A percentile compares a stretch with the other conserved stretches of the same genome.
Conservation (phyloP, 2,888 invertebrate species). For the Lasioglossum zephyrum region DNA sequence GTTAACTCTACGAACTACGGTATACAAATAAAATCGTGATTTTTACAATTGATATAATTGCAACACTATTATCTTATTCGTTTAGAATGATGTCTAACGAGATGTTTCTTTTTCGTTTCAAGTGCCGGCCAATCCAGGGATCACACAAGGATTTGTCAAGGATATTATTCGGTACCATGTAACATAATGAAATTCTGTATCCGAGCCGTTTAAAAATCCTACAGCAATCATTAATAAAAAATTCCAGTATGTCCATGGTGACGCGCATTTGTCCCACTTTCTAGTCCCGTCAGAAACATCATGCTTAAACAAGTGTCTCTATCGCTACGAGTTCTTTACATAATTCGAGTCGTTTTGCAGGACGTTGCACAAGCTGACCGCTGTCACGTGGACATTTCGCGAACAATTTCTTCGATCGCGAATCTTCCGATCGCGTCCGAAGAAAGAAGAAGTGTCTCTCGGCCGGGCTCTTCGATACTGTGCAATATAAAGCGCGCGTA, state of each 20-base stretch:
- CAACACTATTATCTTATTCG: background rate
- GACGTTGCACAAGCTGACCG: background rate
- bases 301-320: background rate
- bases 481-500: background rate
- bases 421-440: background rate
- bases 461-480: background rate
- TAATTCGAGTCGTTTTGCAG: slow-evolving; percentile 2
- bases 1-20: background rate
- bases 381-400: background rate
- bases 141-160: background rate
- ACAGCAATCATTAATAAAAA: background rate
- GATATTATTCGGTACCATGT: background rate
- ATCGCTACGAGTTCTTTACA: background rate
- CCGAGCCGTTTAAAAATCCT: background rate
- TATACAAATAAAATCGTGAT: background rate
- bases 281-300: background rate
- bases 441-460: background rate
- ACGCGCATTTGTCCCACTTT: slow-evolving; percentile 4
- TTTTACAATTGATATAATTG: background rate
- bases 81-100: background rate
- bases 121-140: background rate
- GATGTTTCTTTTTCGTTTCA: background rate
- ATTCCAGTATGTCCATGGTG: background rate
- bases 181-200: background rate
- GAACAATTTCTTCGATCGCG: background rate